Percentiles rank a stretch among this genome's conserved stretches.
These are phyloP conservation scores for Sisyra nigra DNA, from an alignment of 2,888 invertebrate species.

Conservation along the genomic window DNA sequence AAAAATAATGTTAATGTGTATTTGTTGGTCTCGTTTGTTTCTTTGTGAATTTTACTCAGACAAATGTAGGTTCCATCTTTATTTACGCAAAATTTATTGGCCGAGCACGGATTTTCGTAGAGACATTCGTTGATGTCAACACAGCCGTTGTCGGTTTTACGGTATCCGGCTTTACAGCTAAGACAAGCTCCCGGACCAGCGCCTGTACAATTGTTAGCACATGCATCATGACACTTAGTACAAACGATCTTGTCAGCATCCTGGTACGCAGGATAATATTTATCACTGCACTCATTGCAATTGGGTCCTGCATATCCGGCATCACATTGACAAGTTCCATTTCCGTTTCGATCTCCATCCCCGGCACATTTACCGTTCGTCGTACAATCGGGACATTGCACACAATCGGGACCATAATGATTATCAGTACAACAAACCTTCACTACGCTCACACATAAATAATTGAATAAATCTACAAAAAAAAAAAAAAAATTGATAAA, in stretches of 20 bases:
- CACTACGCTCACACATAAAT: conserved; percentile 64
- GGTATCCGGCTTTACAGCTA: conserved; percentile 57
- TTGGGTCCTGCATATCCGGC: conserved; percentile 59
- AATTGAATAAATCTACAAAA: conserved; percentile 45
- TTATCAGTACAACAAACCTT: conserved; percentile 71
- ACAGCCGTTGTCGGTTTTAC: conserved; percentile 59
- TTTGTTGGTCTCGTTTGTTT: no score
- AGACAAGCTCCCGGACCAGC: conserved; percentile 49
- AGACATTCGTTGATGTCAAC: conserved; percentile 75
- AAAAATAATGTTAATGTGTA: no score
- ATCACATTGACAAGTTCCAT: conserved; percentile 79
- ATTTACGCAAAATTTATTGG: conserved; percentile 75
- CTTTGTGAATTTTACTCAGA: conserved; percentile 28
- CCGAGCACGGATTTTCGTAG: conserved; percentile 32
- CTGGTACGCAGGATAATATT: conserved; percentile 55
- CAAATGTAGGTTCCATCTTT: conserved; percentile 72
- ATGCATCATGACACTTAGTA: conserved; percentile 63
- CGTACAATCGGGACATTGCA: conserved; percentile 64
- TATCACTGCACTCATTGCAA: conserved; percentile 64
- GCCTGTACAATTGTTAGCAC: conserved; percentile 57
- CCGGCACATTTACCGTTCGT: conserved; percentile 72
- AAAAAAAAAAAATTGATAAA: no score
- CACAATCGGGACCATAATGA: conserved; percentile 71
- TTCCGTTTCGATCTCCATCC: conserved; percentile 82
- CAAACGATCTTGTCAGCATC: conserved; percentile 62